phyloP scores from a whole-genome alignment of 64 coral and sea anemone species.

The Montipora sp. region DNA sequence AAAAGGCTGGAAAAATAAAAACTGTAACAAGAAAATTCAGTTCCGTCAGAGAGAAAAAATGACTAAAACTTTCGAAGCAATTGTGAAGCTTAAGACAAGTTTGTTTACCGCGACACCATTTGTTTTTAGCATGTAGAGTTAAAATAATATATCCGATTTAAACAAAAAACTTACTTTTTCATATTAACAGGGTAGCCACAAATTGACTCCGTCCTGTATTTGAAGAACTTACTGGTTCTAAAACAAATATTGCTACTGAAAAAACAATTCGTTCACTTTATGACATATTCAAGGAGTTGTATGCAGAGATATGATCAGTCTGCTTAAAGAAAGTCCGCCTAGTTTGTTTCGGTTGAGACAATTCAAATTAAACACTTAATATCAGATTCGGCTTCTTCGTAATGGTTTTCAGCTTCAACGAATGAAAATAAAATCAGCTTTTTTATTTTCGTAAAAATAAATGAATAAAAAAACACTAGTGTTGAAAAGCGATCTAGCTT shows the following conservation, averaged over 20 bases:
- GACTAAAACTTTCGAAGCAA: no score
- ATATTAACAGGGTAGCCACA: neutral
- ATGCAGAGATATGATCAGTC: neutral
- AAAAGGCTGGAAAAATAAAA: no score
- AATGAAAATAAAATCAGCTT: neutral
- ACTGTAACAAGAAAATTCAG: no score
- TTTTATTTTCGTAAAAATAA: neutral
- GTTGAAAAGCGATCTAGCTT: neutral
- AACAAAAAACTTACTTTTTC: neutral
- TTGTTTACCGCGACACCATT: no score
- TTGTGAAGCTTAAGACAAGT: no score
- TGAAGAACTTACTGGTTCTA: constrained; percentile 10
- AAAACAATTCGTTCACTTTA: neutral
- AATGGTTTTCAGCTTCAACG: neutral
- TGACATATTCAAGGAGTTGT: constrained; percentile 3
- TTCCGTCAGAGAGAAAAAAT: no score
- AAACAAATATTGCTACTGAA: neutral
- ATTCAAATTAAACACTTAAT: neutral
- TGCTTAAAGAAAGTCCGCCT: neutral
- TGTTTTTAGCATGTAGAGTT: no score
- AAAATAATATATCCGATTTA: no score
- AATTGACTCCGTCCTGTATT: neutral
- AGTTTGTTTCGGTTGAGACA: no score
- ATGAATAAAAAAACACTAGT: no score
- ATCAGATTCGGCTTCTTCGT: neutral